Evolutionary conservation across 2,797 vertebrate species (phyloP), one percentile per base, ranked within the genome.

Genomic region (Xenopus petersii): DNA sequence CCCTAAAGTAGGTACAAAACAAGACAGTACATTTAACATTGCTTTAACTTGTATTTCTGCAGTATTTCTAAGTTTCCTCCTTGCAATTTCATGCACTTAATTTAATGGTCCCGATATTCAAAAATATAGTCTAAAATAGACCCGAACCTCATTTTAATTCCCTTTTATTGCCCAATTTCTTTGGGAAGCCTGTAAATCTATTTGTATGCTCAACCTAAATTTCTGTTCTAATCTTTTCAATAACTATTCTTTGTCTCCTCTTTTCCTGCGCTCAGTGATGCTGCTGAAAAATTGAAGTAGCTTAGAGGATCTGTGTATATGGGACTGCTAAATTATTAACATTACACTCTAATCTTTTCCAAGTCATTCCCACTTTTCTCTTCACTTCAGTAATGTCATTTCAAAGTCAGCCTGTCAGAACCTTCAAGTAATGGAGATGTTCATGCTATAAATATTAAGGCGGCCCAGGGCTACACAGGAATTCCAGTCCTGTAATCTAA

Each of bases 381-480:
- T 78, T 78, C 70, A 73, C 75, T 78, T 68, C 70, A 73, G 59
- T 78, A 78, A 78, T 78, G 75, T 78, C 75, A 78, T 78, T 78
- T 78, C 75, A 78, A 78, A 78, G 75, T 73, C 75, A 78, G 71
- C 60, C 70, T 78, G 71, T 69, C 75, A 69, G 71, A 59, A 73
- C 73, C 75, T 59, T 66, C 75, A 73, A 78, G 75, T 78, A 78
- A 78, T 78, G 60, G 75, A 78, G 70, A 78, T 78, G 75, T 78
- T 78, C 75, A 78, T 54, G 71, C 71, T 73, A 78, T 78, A 78
- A 78, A 78, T 78, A 78, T 78, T 78, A 78, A 78, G 75, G 70
- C 65, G 67, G 75, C 75, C 75, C 61, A 67, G 70, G 75, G 75
- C 75, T 77, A 77, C 33, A 58, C 54, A 73, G 75, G 73, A 69